Evolutionary conservation across 2,113 vertebrate species (phyloP).

Genomic region (Choloepus hoffmanni): DNA sequence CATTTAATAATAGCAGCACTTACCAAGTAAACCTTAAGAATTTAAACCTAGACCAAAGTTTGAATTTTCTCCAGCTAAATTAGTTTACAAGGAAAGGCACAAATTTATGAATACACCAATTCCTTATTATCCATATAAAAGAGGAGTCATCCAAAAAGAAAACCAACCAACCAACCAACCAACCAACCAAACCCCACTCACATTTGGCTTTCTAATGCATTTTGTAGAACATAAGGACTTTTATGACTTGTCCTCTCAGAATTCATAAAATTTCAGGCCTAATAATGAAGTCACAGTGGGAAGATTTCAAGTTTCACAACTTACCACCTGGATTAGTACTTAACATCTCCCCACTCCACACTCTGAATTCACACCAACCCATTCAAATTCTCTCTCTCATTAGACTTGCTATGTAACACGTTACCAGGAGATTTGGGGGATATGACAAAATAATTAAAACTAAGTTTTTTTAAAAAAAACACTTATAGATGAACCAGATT

Average conservation of each 20-base stretch:
- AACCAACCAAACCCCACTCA: background rate
- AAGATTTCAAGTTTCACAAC: conserved; percentile 34
- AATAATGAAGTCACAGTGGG: background rate
- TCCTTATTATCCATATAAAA: conserved; percentile 5
- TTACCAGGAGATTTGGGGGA: background rate
- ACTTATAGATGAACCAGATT: background rate
- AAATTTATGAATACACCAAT: conserved; percentile 34
- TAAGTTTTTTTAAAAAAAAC: background rate
- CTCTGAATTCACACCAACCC: conserved; percentile 9
- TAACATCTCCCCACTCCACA: background rate
- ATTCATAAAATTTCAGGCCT: conserved; percentile 45
- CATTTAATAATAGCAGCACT: conserved; percentile 40
- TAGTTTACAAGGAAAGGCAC: conserved; percentile 48
- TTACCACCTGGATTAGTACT: background rate
- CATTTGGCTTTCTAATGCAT: conserved; percentile 45
- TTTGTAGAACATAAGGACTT: conserved; percentile 49
- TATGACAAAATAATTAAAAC: conserved; percentile 48
- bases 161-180: too few species aligned
- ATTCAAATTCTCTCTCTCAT: conserved; percentile 22
- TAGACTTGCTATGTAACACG: conserved; percentile 15
- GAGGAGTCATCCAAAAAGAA: too few species aligned
- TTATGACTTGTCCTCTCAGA: background rate
- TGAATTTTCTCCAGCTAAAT: conserved; percentile 33
- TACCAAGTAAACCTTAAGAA: conserved; percentile 31
- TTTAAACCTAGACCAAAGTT: background rate